Evolutionary conservation across 1,140 invertebrate species (phyloP).

Genomic region (Drosophila aff.): DNA sequence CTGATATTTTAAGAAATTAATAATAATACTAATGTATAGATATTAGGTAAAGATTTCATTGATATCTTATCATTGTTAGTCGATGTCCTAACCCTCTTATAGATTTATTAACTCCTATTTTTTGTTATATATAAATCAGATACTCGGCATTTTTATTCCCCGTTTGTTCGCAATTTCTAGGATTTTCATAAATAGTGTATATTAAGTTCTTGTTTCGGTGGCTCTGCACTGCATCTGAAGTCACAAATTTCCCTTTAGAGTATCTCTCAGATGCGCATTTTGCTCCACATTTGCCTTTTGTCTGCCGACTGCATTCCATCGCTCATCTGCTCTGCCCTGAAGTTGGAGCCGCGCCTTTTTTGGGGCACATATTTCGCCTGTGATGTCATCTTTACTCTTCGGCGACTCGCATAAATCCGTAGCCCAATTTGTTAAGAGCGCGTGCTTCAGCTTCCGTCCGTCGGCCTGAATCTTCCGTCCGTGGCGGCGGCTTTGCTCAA

Average conservation of each 20-base stretch:
- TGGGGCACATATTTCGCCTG: constrained; percentile 71
- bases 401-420: constrained; percentile 68
- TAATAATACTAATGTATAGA: too few species aligned
- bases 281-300: constrained; percentile 43
- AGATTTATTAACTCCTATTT: too few species aligned
- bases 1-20: too few species aligned
- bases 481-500: constrained; percentile 68
- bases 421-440: constrained; percentile 81
- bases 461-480: constrained; percentile 19
- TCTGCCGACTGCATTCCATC: constrained; percentile 56
- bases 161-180: background rate
- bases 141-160: too few species aligned
- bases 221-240: background rate
- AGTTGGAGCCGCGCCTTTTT: constrained; percentile 68
- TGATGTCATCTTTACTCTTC: constrained; percentile 68
- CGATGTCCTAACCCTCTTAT: too few species aligned
- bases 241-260: background rate
- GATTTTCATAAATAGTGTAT: background rate
- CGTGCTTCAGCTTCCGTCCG: constrained; percentile 70
- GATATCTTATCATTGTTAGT: too few species aligned
- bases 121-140: too few species aligned
- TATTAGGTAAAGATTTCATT: too few species aligned
- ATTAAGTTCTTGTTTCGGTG: background rate
- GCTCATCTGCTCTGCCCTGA: constrained; percentile 44
- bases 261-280: constrained; percentile 12